These are phyloP conservation scores for Turnix velox DNA, from an alignment of 2,113 vertebrate genomes.

Conservation along the genomic window DNA sequence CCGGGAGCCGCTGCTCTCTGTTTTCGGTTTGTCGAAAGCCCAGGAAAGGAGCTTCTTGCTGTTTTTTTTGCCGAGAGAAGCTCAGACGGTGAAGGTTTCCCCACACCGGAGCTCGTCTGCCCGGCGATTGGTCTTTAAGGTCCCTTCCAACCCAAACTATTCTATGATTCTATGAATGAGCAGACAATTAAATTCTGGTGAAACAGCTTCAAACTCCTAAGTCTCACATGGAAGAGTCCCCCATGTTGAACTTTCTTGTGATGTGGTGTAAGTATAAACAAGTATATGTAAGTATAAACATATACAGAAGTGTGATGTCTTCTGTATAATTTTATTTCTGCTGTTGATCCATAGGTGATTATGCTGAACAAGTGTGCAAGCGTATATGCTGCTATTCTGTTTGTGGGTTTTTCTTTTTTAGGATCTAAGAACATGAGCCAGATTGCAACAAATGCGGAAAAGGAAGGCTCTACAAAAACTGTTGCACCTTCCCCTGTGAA, in stretches of 20 bases:
- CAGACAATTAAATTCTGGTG: background rate
- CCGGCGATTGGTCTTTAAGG: no score
- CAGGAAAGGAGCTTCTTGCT: no score
- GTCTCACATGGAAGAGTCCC: background rate
- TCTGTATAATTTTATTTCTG: background rate
- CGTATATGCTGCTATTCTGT: background rate
- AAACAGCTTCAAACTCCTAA: background rate
- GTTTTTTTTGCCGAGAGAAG: no score
- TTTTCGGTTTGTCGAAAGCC: no score
- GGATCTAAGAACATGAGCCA: slow-evolving; percentile 70
- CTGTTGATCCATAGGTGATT: background rate
- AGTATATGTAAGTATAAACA: no score
- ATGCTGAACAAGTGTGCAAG: background rate
- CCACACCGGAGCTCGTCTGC: no score
- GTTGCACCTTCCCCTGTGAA: slow-evolving; percentile 78
- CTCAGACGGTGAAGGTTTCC: no score
- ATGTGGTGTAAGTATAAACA: background rate
- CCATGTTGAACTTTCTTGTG: background rate
- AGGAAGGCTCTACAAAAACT: slow-evolving; percentile 77
- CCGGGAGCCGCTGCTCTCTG: no score
- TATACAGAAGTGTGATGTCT: background rate
- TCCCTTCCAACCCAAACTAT: no score
- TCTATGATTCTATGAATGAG: no score
- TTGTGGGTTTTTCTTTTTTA: background rate
- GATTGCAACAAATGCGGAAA: slow-evolving; percentile 67